phyloP scores from a whole-genome alignment of 2,888 invertebrate genomes.

The Cryptophagus acutangulus region DNA sequence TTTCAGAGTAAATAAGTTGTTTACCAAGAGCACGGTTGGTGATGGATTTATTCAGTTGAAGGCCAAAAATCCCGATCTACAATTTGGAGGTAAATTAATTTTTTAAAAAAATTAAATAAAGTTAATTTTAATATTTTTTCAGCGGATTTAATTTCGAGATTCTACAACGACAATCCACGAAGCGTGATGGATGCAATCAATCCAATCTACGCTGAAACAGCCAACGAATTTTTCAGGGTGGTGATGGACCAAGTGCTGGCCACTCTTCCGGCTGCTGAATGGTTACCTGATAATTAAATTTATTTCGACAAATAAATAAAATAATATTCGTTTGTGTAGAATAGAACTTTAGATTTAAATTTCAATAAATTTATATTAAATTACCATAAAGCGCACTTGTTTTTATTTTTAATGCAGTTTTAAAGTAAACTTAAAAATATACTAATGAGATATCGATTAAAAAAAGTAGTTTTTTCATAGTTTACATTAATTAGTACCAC shows the following conservation, averaged over 20 bases:
- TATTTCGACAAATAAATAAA: too few species aligned
- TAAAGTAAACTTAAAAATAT: too few species aligned
- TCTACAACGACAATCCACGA: constrained; percentile 65
- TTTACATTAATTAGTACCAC: too few species aligned
- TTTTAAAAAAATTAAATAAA: background rate
- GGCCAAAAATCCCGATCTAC: constrained; percentile 54
- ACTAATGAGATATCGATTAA: too few species aligned
- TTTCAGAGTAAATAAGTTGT: constrained; percentile 57
- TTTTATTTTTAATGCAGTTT: too few species aligned
- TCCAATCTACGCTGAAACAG: constrained; percentile 65
- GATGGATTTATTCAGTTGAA: constrained; percentile 56
- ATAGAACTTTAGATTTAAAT: too few species aligned
- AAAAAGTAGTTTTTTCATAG: too few species aligned
- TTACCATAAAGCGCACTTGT: too few species aligned
- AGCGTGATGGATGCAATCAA: constrained; percentile 63
- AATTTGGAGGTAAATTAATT: constrained; percentile 53
- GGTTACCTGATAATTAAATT: constrained; percentile 51
- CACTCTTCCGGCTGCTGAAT: constrained; percentile 56
- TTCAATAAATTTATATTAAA: too few species aligned
- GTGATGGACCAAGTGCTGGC: constrained; percentile 57
- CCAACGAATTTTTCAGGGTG: constrained; percentile 56
- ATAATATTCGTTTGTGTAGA: too few species aligned
- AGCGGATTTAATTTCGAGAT: constrained; percentile 64
- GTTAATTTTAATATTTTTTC: constrained; percentile 23
- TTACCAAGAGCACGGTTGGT: constrained; percentile 57